Conservation (phyloP, 2,113 vertebrate genomes). For the Guaruba guarouba region DNA sequence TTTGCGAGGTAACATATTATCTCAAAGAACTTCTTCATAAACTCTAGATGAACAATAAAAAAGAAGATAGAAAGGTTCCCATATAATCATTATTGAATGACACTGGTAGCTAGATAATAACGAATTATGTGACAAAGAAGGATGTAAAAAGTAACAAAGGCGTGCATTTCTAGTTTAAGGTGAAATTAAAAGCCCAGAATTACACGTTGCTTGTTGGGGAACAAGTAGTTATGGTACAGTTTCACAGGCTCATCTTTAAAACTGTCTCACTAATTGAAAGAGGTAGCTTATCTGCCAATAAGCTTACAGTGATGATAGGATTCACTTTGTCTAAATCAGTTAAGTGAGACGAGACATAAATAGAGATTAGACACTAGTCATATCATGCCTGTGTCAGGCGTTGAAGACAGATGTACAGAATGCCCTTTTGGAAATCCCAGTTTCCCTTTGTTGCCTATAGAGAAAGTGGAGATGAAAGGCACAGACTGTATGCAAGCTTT, state of each 20-base stretch:
- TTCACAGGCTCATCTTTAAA: background rate
- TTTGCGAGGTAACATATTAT: constrained; percentile 66
- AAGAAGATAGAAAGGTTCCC: background rate
- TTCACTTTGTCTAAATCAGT: background rate
- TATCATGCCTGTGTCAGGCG: background rate
- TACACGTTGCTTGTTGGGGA: background rate
- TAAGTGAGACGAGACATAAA: background rate
- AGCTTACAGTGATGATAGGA: background rate
- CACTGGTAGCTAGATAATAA: background rate
- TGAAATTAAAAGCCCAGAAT: background rate
- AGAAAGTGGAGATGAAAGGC: background rate
- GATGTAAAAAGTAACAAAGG: background rate
- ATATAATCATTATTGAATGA: background rate
- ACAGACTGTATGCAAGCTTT: background rate
- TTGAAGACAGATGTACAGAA: background rate
- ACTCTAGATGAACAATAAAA: constrained; percentile 41
- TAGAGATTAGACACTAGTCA: background rate
- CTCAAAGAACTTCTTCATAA: constrained; percentile 74
- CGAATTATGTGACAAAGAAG: background rate
- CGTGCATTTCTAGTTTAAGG: background rate
- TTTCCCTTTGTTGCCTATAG: background rate
- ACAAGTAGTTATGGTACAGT: background rate
- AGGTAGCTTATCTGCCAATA: background rate
- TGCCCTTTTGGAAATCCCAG: background rate
- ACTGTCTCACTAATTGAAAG: background rate